These are phyloP conservation scores for Acrobeloides nanus DNA, from an alignment of 2,888 invertebrate genomes.

Conservation along the genomic window DNA sequence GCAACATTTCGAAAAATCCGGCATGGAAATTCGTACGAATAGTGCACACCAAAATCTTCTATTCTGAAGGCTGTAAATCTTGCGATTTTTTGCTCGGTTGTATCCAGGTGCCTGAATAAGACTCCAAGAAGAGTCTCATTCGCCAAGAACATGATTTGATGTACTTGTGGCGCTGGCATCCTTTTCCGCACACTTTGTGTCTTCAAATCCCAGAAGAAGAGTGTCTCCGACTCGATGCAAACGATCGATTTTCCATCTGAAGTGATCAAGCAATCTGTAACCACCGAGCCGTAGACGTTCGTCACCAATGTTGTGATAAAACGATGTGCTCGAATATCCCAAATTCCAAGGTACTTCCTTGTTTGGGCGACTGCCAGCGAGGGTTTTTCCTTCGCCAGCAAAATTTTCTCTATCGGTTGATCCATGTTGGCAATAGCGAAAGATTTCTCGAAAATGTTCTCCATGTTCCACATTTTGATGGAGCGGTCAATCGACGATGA, in stretches of 20 bases:
- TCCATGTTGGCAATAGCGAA: constrained; percentile 91
- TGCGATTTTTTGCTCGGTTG: constrained; percentile 42
- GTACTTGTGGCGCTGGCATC: constrained; percentile 28
- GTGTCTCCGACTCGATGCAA: constrained; percentile 32
- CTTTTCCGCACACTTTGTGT: constrained; percentile 42
- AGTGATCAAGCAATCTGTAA: constrained; percentile 36
- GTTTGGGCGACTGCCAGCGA: constrained; percentile 80
- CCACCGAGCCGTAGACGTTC: constrained; percentile 42
- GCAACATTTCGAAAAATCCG: constrained; percentile 38
- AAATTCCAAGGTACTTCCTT: constrained; percentile 85
- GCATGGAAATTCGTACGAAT: constrained; percentile 41
- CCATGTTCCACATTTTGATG: constrained; percentile 91
- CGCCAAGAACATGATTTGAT: constrained; percentile 34
- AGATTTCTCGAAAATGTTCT: constrained; percentile 94
- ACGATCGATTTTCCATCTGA: constrained; percentile 30
- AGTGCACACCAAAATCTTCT: constrained; percentile 30
- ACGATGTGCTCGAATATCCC: constrained; percentile 55
- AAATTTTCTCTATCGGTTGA: constrained; percentile 80
- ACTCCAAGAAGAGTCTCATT: constrained; percentile 36
- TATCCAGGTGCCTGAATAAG: constrained; percentile 37
- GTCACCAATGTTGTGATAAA: constrained; percentile 42
- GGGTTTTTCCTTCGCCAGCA: constrained; percentile 63
- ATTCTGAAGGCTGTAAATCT: constrained; percentile 33
- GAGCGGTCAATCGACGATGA: constrained; percentile 94
- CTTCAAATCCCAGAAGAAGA: constrained; percentile 43